These are phyloP conservation scores for Hyperoplus immaculatus DNA, from an alignment of 2,797 vertebrate genomes.

Conservation along the genomic window DNA sequence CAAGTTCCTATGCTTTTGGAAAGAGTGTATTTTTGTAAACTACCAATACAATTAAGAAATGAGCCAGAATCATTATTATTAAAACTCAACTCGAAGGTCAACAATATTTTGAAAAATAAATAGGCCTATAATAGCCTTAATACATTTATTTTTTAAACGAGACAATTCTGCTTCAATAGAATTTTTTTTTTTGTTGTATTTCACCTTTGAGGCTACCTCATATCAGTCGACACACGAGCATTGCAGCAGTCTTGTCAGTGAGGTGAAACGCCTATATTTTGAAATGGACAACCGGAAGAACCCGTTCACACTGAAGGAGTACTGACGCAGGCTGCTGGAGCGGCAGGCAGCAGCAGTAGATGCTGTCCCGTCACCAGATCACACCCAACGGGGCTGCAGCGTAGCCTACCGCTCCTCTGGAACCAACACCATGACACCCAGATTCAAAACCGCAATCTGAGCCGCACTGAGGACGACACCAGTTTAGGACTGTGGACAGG, in stretches of 20 bases:
- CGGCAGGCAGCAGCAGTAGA: constrained; percentile 61
- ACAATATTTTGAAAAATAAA: background rate
- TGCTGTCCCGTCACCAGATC: constrained; percentile 75
- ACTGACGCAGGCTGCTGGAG: constrained; percentile 53
- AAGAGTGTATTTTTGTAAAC: too few species aligned
- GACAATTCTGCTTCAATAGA: background rate
- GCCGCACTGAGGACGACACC: constrained; percentile 56
- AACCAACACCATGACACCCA: constrained; percentile 74
- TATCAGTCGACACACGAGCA: too few species aligned
- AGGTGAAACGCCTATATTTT: constrained; percentile 21
- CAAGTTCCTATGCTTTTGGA: background rate
- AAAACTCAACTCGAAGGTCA: background rate
- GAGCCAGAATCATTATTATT: too few species aligned
- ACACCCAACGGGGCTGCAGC: constrained; percentile 75
- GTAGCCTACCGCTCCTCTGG: constrained; percentile 70
- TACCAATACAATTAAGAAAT: background rate
- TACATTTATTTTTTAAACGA: background rate
- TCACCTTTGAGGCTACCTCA: background rate
- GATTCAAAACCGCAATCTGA: constrained; percentile 64
- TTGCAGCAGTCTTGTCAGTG: background rate
- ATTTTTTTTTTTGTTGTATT: background rate
- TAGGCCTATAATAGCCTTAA: background rate
- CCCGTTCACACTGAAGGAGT: rapidly evolving
- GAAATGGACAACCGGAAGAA: constrained; percentile 52
- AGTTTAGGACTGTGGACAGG: constrained; percentile 18